Evolutionary conservation across 1,140 invertebrate genomes (phyloP).

Genomic region (Orchesella cincta): DNA sequence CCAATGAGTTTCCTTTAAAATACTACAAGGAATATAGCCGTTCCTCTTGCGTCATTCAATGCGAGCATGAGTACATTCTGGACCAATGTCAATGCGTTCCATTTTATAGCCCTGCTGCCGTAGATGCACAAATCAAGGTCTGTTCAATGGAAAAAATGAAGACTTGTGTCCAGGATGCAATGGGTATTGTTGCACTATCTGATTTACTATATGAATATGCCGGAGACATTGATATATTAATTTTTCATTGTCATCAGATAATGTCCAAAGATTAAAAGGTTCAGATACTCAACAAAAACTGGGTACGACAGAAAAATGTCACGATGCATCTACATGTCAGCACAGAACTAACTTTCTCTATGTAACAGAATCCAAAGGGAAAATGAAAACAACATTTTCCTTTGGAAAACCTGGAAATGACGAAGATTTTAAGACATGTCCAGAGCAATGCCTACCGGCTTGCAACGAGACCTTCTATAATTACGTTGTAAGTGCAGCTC

Average conservation of each 20-base stretch:
- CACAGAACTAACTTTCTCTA: background rate
- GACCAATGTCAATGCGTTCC: conserved; percentile 42
- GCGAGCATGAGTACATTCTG: conserved; percentile 45
- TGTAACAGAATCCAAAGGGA: background rate
- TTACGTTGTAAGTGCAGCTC: conserved; percentile 43
- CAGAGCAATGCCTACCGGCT: conserved; percentile 45
- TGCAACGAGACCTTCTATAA: conserved; percentile 48
- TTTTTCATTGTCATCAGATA: background rate
- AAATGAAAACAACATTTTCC: background rate
- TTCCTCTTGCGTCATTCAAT: conserved; percentile 48
- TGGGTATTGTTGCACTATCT: no score
- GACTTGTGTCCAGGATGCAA: conserved; percentile 38
- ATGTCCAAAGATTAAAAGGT: conserved; percentile 9
- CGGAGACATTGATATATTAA: background rate
- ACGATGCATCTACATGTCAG: background rate
- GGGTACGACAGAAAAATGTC: background rate
- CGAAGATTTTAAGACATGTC: conserved; percentile 32
- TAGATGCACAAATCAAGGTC: conserved; percentile 33
- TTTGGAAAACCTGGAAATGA: background rate
- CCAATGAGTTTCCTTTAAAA: conserved; percentile 43
- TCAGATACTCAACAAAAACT: background rate
- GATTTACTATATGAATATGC: no score
- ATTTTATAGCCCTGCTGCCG: conserved; percentile 41
- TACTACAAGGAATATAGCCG: conserved; percentile 50
- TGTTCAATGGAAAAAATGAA: conserved; percentile 40